Evolutionary conservation across 2,797 vertebrate species (phyloP), one percentile per base, ranked within the genome.

Genomic region (Sphenodon punctatus): DNA sequence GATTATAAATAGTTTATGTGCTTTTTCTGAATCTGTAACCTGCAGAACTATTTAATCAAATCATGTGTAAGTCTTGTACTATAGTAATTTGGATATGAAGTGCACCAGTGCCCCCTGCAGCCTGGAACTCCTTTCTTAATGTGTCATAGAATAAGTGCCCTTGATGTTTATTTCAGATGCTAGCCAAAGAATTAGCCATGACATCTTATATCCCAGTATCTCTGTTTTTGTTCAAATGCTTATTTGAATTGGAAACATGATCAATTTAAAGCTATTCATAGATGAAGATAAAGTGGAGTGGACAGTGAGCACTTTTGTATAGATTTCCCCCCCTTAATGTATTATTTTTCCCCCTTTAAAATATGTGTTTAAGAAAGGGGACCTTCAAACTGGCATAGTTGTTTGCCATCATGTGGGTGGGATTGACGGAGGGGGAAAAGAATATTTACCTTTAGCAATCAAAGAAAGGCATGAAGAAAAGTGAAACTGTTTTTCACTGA

Each of bases 61-160:
- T 65, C 74, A 83, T 82, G 69, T 85, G 88, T 94, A 84, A 91
- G 32, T 75, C 67, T 87, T 84, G 49, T 10, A 65, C 76, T 74
- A 60, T 45, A 53, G 38, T 39, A 4, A 11, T 65, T 10, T 25
- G 55, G 34, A 85, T 89, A 41, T 11, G 71, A n/a, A 56, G 91
- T 90, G 48, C 93, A 55, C 82, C 88, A 96, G 87, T 86, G 96
- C 95, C 95, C 95, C 93, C 96, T 96, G 85, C 90, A 94, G 96
- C 32, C 49, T 67, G 39, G 65, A 14, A 51, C 56, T 39, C 13
- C 27, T 13, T 20, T 17, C 10, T 61, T 74, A 68, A 43, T 23
- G 46, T 64, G 79, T 58, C 1, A 45, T 78, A 79, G 30, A 67
- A 7, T 19, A 34, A 22, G 27, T 0, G 0, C 10, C 77, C 25